Evolutionary conservation across 1,140 invertebrate genomes (phyloP).

Genomic region (Sycophaga agraensis): DNA sequence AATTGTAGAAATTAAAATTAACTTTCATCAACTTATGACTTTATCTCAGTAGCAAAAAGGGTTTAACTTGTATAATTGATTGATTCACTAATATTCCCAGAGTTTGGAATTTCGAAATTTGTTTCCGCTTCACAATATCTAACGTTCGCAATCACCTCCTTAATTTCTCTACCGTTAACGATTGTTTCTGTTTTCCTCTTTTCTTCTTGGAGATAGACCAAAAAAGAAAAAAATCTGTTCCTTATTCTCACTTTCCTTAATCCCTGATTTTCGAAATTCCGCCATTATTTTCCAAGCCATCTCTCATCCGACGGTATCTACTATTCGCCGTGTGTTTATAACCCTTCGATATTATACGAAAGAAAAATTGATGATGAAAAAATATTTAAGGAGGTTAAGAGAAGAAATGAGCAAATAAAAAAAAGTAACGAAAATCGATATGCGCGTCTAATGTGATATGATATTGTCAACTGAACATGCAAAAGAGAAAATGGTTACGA

Average conservation of each 20-base stretch:
- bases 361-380: conserved; percentile 1
- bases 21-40: no score
- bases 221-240: conserved; percentile 14
- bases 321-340: conserved; percentile 25
- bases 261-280: conserved; percentile 11
- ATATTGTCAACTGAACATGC: conserved; percentile 28
- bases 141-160: conserved; percentile 41
- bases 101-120: conserved; percentile 41
- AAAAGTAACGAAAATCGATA: conserved; percentile 23
- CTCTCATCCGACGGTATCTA: conserved; percentile 15
- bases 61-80: no score
- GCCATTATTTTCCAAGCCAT: background rate
- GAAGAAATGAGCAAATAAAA: conserved; percentile 22
- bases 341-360: conserved; percentile 22
- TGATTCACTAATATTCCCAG: background rate
- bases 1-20: no score
- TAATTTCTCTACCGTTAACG: conserved; percentile 19
- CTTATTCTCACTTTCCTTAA: background rate
- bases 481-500: conserved; percentile 26
- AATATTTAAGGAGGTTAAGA: conserved; percentile 18
- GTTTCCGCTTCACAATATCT: conserved; percentile 40
- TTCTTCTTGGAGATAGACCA: conserved; percentile 31
- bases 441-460: conserved; percentile 27
- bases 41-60: no score
- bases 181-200: conserved; percentile 30